Evolutionary conservation across 2,113 vertebrate genomes (phyloP).

Genomic region (Gymnocephalus cernua): DNA sequence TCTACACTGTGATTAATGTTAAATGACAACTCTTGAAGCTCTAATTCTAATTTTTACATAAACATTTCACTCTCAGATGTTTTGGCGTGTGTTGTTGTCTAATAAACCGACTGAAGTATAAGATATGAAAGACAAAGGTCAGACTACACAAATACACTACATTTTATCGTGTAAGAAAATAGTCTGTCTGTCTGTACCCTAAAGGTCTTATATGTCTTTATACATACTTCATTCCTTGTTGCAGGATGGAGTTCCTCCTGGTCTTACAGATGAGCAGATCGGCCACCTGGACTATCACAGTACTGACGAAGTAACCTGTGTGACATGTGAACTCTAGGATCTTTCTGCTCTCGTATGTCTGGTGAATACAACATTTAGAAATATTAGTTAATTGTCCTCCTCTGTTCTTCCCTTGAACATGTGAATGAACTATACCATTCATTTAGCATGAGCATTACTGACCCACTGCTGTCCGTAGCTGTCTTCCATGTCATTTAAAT

Average conservation of each 20-base stretch:
- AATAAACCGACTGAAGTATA: too few species aligned
- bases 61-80: too few species aligned
- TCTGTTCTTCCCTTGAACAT: not conserved
- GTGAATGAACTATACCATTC: not conserved
- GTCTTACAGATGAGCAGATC: conserved; percentile 97
- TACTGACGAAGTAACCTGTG: conserved; percentile 93
- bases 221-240: conserved; percentile 94
- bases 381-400: not conserved
- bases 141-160: too few species aligned
- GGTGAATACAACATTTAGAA: not conserved
- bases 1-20: not conserved
- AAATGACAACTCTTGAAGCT: not conserved
- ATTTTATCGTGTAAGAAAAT: too few species aligned
- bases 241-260: conserved; percentile 92
- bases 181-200: not conserved
- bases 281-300: conserved; percentile 93
- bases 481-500: conserved; percentile 89
- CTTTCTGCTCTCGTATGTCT: conserved; percentile 95
- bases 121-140: too few species aligned
- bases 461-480: conserved; percentile 96
- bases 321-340: conserved; percentile 95
- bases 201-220: not conserved
- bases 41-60: too few species aligned
- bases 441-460: conserved; percentile 49
- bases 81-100: too few species aligned